Conservation (phyloP, 2,797 vertebrate genomes). For the Naso thynnoides region DNA sequence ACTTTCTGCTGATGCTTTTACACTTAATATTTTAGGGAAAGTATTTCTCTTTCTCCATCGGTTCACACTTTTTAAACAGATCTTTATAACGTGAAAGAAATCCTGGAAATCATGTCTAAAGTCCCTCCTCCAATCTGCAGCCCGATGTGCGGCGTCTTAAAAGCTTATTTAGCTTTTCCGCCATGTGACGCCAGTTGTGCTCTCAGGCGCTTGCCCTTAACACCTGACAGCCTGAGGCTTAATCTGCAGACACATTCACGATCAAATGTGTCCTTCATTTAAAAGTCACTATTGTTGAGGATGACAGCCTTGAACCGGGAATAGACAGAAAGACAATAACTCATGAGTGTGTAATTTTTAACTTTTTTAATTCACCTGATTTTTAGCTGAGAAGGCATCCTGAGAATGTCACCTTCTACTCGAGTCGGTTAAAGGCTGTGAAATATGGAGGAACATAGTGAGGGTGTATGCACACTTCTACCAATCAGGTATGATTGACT, state of each 20-base stretch:
- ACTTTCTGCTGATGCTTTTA: not conserved
- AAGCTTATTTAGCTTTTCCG: slow-evolving; percentile 7
- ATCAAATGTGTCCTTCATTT: slow-evolving; percentile 40
- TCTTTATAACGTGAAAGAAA: not conserved
- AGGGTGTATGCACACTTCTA: slow-evolving; percentile 19
- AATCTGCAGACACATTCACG: slow-evolving; percentile 36
- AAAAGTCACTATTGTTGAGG: slow-evolving; percentile 60
- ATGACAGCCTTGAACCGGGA: slow-evolving; percentile 63
- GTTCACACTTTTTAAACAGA: not conserved
- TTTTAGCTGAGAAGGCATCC: slow-evolving; percentile 58
- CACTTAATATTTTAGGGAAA: not conserved
- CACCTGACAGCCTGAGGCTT: slow-evolving; percentile 23
- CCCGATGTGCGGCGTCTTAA: not conserved
- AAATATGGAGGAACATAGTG: slow-evolving; percentile 41
- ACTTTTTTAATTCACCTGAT: slow-evolving; percentile 48
- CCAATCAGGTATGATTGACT: slow-evolving; percentile 40
- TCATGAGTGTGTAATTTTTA: slow-evolving; percentile 60
- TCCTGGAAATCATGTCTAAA: not conserved
- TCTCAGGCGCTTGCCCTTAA: slow-evolving; percentile 8
- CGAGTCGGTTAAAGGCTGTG: slow-evolving; percentile 39
- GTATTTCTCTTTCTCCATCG: not conserved
- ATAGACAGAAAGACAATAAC: slow-evolving; percentile 67
- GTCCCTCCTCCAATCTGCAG: slow-evolving; percentile 4
- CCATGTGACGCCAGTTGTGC: not conserved
- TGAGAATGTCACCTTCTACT: slow-evolving; percentile 52